These are phyloP conservation scores for Synchiropus splendidus DNA, from an alignment of 2,113 vertebrate genomes.

Conservation along the genomic window DNA sequence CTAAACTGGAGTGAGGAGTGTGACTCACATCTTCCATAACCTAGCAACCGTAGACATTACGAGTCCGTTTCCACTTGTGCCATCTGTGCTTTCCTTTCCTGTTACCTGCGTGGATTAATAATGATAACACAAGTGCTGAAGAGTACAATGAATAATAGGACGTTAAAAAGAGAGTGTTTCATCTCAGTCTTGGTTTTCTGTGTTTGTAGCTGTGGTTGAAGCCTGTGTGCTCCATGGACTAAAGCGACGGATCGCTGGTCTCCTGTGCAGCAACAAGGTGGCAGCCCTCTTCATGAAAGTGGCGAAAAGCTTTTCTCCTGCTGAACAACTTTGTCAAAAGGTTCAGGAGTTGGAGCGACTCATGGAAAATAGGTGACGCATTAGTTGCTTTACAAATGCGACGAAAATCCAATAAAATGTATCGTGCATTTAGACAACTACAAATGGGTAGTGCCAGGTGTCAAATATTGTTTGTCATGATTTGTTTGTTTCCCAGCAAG, in stretches of 20 bases:
- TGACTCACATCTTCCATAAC: conserved; percentile 50
- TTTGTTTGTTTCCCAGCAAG: conserved; percentile 62
- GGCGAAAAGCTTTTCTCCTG: conserved; percentile 81
- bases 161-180: no score
- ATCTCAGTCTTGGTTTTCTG: no score
- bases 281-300: conserved; percentile 93
- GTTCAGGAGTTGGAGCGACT: conserved; percentile 91
- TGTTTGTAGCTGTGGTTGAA: conserved; percentile 79
- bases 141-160: no score
- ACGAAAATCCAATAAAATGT: no score
- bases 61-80: conserved; percentile 27
- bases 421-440: no score
- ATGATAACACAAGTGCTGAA: no score
- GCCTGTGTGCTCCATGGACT: conserved; percentile 84
- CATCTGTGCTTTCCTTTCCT: conserved; percentile 27
- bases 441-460: no score
- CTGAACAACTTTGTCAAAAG: conserved; percentile 85
- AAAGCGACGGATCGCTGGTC: conserved; percentile 82
- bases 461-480: no score
- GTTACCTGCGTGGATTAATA: no score
- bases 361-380: conserved; percentile 77
- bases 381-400: no score
- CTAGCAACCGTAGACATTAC: conserved; percentile 52
- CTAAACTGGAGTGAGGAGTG: conserved; percentile 32
- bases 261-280: conserved; percentile 95